Evolutionary conservation across 2,797 vertebrate species (phyloP).

Genomic region (Catostomus latipinnis): DNA sequence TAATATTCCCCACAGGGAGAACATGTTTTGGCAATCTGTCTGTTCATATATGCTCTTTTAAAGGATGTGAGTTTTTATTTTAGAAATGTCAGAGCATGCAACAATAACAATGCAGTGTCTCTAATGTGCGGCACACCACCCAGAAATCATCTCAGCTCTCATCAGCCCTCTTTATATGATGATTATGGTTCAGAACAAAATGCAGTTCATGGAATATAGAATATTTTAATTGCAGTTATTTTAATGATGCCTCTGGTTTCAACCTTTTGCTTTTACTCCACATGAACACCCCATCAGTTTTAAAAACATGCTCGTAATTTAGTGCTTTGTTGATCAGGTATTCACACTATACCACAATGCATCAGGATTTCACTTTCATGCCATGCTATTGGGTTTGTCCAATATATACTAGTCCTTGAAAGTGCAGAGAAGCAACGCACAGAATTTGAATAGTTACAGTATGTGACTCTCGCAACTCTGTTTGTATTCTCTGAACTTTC

Average conservation of each 20-base stretch:
- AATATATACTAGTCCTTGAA: too few species aligned
- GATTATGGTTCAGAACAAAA: constrained; percentile 17
- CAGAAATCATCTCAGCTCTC: constrained; percentile 5
- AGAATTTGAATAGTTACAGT: too few species aligned
- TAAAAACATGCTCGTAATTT: constrained; percentile 1
- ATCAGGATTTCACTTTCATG: constrained; percentile 10
- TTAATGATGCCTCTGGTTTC: constrained; percentile 20
- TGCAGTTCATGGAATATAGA: constrained; percentile 20
- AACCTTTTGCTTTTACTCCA: constrained; percentile 35
- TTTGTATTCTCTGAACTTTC: too few species aligned
- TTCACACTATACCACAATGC: background rate
- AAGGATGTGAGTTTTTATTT: constrained; percentile 33
- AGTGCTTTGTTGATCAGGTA: constrained; percentile 3
- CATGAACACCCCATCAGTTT: constrained; percentile 16
- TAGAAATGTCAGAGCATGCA: constrained; percentile 50
- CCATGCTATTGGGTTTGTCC: background rate
- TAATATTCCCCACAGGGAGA: constrained; percentile 31
- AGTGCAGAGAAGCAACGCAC: too few species aligned
- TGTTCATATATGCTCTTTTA: constrained; percentile 25
- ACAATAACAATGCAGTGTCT: constrained; percentile 18
- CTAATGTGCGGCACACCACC: constrained; percentile 2
- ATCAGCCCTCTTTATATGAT: constrained; percentile 19
- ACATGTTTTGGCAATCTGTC: background rate
- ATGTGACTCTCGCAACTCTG: too few species aligned
- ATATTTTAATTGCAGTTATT: constrained; percentile 40